phyloP scores from a whole-genome alignment of 2,888 invertebrate species.

The Drosophila meridionalis region DNA sequence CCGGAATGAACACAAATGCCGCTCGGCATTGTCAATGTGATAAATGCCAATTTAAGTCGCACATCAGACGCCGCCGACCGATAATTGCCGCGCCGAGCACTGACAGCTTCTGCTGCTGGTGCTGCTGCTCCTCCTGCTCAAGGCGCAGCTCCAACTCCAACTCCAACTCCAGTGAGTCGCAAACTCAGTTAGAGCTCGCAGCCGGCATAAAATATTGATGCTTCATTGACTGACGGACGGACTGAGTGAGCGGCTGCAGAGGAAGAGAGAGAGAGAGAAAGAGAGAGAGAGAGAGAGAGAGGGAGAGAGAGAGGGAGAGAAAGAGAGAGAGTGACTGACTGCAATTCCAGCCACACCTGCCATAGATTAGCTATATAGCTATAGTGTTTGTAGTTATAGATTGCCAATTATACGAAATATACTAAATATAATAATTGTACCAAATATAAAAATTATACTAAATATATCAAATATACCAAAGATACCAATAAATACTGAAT shows the following conservation, averaged over 20 bases:
- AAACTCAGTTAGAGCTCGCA: neutral
- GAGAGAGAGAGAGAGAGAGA: too few species aligned
- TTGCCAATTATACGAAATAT: too few species aligned
- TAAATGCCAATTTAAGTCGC: constrained; percentile 82
- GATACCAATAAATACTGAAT: too few species aligned
- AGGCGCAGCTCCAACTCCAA: neutral
- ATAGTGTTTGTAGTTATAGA: too few species aligned
- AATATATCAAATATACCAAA: too few species aligned
- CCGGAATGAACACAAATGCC: constrained; percentile 19
- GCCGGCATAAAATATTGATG: neutral
- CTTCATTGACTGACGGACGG: neutral
- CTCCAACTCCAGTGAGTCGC: neutral
- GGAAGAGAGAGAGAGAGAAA: too few species aligned
- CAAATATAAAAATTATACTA: too few species aligned
- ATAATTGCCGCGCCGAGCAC: constrained; percentile 43
- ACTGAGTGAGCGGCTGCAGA: neutral
- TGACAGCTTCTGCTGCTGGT: constrained; percentile 24
- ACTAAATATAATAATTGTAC: too few species aligned
- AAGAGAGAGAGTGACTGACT: too few species aligned
- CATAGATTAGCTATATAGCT: too few species aligned
- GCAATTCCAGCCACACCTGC: too few species aligned
- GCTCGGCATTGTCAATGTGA: constrained; percentile 67
- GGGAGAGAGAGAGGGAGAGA: too few species aligned
- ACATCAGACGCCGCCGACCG: constrained; percentile 53
- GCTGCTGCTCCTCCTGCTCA: neutral